Percentiles rank a stretch among this genome's conserved stretches.
phyloP scores from a whole-genome alignment of 1,140 invertebrate genomes.

The Trachymyrmex septentrionalis region DNA sequence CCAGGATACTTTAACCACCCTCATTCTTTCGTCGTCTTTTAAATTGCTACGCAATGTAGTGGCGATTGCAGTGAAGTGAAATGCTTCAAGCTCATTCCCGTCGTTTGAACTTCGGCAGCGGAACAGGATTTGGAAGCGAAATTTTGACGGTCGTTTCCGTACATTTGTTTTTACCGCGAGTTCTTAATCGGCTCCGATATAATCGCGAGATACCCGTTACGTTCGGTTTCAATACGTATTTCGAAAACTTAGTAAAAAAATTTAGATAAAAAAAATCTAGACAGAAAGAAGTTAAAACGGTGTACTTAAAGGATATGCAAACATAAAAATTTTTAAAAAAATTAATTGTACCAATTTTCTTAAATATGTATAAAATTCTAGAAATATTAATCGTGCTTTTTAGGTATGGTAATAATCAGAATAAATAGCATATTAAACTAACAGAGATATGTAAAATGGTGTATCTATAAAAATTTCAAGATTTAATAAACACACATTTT shows the following conservation, averaged over 20 bases:
- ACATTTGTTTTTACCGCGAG: constrained; percentile 9
- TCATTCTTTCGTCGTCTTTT: neutral
- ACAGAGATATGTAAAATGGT: neutral
- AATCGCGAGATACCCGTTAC: neutral
- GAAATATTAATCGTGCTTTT: neutral
- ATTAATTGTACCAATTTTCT: neutral
- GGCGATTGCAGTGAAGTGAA: neutral
- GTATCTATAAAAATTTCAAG: neutral
- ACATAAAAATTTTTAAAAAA: neutral
- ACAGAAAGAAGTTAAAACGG: neutral
- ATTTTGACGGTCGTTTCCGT: constrained; percentile 36
- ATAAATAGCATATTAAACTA: neutral
- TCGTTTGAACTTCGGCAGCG: constrained; percentile 44
- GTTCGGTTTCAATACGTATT: neutral
- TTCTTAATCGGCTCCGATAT: neutral
- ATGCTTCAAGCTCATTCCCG: constrained; percentile 44
- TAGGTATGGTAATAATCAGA: neutral
- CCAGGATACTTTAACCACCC: constrained; percentile 18
- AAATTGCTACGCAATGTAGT: constrained; percentile 12
- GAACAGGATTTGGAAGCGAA: neutral
- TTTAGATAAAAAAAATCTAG: neutral
- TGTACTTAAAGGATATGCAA: neutral
- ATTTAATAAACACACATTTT: neutral
- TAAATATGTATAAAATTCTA: neutral
- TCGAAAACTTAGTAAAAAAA: neutral